Evolutionary conservation across 1,140 invertebrate species (phyloP), one percentile per base, ranked within the genome.

Genomic region (Drosophila guanche): DNA sequence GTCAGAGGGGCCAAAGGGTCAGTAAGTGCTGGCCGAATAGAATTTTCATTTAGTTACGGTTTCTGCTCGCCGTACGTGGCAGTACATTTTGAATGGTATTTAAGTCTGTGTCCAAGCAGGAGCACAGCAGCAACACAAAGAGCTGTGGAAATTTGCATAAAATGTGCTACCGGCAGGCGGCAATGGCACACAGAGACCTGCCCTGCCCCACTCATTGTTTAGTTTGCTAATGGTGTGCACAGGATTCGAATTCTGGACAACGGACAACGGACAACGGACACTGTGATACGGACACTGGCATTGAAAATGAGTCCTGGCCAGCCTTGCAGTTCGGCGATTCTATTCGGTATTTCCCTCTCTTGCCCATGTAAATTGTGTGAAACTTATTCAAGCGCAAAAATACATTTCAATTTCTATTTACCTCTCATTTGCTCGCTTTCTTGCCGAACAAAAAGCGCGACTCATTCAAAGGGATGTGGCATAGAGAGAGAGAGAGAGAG

Each of bases 11-110:
- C 43, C 29, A 60, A 25, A 51, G 22, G 43, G 59, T 48, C 67
- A 62, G 40, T 57, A 41, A 78, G 74, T 73, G 71, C 50, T 63
- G 45, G 65, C 65, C 33, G 66, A 58, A 59, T 70, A 67, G 61
- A 79, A 75, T 80, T 79, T 70, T 58, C 70, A 63, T 78, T 57
- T 55, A 37, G 33, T 37, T 37, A 47, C 47, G 29, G 53, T 25
- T 41, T 72, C 25, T 52, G 60, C 42, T 60, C 65, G 45, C 29
- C 8, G 50, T 37, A 47, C 46, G 60, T 56, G 52, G 47, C 48
- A 65, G 61, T 86, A 72, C 78, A 76, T 76, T 76, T 68, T 48
- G 71, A 80, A 68, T 80, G 81, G 80, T 76, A 86, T 85, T 83
- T 86, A 79, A 75, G 50, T 56, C 58, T 72, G 43, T 14, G 6